Conservation (phyloP, 2,113 vertebrate species). For the Isichthys henryi region DNA sequence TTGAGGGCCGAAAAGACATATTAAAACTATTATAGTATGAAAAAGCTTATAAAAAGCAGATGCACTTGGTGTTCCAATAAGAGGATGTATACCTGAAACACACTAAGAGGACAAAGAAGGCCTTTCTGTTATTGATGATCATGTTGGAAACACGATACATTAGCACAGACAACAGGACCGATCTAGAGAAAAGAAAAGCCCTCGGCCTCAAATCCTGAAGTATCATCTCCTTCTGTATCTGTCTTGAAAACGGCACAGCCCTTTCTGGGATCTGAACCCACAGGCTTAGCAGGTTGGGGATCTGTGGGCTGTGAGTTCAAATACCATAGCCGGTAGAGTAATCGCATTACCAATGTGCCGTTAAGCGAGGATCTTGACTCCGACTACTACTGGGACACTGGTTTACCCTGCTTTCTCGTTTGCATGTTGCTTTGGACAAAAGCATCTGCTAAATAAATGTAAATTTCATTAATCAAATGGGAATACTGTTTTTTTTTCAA, state of each 20-base stretch:
- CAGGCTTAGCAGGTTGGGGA: neutral
- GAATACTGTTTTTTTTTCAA: neutral
- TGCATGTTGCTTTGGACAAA: neutral
- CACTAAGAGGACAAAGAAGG: neutral
- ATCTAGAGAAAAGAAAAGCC: neutral
- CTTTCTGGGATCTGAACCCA: neutral
- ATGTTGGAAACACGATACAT: neutral
- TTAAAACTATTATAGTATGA: constrained; percentile 18
- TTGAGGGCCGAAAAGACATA: neutral
- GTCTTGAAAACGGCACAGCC: neutral
- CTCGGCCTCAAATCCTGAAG: neutral
- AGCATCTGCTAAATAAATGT: neutral
- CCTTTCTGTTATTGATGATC: constrained; percentile 12
- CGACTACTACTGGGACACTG: neutral
- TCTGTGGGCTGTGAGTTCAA: neutral
- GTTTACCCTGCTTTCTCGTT: neutral
- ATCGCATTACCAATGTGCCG: neutral
- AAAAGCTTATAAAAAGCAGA: constrained; percentile 4
- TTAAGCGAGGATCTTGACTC: neutral
- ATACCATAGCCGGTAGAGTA: neutral
- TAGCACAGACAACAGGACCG: neutral
- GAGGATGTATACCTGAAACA: neutral
- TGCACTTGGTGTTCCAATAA: neutral
- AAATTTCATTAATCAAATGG: neutral
- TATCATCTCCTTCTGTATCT: neutral